Evolutionary conservation across 1,140 invertebrate species (phyloP), one percentile per base, ranked within the genome.

Genomic region (Galleria mellonella): DNA sequence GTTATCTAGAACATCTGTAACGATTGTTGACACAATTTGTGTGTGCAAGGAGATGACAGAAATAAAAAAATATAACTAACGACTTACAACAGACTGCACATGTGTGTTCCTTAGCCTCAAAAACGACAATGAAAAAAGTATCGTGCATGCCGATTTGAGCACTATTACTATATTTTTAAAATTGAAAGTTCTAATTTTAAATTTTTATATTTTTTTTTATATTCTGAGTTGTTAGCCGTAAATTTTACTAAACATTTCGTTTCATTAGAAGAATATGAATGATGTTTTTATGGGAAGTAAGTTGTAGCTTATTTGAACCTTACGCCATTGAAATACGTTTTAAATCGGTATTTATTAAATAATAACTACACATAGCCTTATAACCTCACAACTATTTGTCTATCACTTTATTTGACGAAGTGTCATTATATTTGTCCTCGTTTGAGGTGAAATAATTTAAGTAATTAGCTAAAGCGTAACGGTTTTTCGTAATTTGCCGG

Each of bases 1-100:
- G 64, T 64, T 56, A 53, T 57, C 47, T 56, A 52, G 46, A 60
- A 59, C 72, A 73, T 76, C 64, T 76, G 71, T 69, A 54, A 52
- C 55, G 55, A 70, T 72, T 77, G 73, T 74, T 77, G 73, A 74
- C 73, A 77, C 59, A 63, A 56, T 62, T 59, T 72, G 51, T 67
- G 63, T 69, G 55, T 62, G 55, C 52, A 46, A 61, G 56, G 45
- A 65, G 55, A 46, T 51, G 52, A 60, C 51, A 53, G 17, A 23
- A 23, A 23, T 23, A 56, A 56, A 65, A 71, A 73, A 72, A 73
- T 65, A 62, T 65, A 65, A 67, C 59, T 67, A 76, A 73, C 66
- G 70, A 72, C 65, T 55, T 47, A 51, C 72, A 67, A 47, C 59
- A 64, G 57, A 56, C 58, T 43, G 55, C 56, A 66, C 73, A 74